phyloP scores from a whole-genome alignment of 2,888 invertebrate species.

The Theodoxus fluviatilis region DNA sequence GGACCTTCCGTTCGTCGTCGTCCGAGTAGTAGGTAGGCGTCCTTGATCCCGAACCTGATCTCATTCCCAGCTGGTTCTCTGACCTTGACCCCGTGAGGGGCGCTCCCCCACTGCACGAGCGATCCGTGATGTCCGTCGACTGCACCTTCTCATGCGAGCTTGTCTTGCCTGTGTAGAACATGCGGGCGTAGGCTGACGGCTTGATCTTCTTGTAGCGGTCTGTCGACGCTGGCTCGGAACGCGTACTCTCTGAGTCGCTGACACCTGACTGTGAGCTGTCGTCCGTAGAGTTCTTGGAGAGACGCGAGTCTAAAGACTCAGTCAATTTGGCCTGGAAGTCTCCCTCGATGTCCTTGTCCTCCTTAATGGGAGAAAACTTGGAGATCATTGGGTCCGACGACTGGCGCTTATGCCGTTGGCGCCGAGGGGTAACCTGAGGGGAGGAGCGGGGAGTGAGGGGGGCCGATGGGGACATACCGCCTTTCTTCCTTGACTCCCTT shows the following conservation, averaged over 20 bases:
- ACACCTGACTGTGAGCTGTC: conserved; percentile 57
- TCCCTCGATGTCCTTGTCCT: conserved; percentile 67
- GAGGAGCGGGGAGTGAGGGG: conserved; percentile 50
- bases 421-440: conserved; percentile 59
- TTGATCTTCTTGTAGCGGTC: conserved; percentile 42
- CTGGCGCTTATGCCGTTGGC: conserved; percentile 68
- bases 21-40: conserved; percentile 43
- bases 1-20: conserved; percentile 69
- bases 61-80: conserved; percentile 35
- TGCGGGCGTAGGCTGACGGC: conserved; percentile 47
- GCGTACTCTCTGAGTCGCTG: conserved; percentile 57
- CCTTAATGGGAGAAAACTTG: conserved; percentile 69
- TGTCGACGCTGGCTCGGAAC: conserved; percentile 51
- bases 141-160: conserved; percentile 39
- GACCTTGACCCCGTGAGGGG: conserved; percentile 38
- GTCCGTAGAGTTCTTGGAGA: conserved; percentile 46
- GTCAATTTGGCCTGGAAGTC: conserved; percentile 56
- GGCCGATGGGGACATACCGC: conserved; percentile 33
- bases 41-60: conserved; percentile 29
- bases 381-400: conserved; percentile 70
- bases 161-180: conserved; percentile 44
- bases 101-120: conserved; percentile 22
- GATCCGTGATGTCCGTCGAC: conserved; percentile 26
- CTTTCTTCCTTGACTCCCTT: conserved; percentile 37
- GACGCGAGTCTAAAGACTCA: conserved; percentile 27